phyloP scores from a whole-genome alignment of 2,888 invertebrate species.

The Pseudococcus longispinus region DNA sequence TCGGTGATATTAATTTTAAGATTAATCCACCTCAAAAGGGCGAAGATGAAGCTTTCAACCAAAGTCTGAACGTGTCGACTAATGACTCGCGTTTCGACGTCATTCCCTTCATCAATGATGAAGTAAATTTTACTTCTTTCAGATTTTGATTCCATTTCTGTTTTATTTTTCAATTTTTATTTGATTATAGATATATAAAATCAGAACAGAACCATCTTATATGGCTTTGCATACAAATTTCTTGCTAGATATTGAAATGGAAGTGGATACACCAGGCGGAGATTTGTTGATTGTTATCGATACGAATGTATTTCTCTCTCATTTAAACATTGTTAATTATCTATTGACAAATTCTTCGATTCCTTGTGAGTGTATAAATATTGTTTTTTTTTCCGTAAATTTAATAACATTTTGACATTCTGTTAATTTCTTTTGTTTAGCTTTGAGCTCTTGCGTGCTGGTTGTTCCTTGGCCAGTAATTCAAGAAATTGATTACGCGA shows the following conservation, averaged over 20 bases:
- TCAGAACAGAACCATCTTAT: conserved; percentile 34
- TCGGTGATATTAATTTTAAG: neutral
- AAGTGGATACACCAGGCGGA: conserved; percentile 45
- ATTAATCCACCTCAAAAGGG: neutral
- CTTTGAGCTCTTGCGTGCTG: conserved; percentile 19
- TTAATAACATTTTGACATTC: neutral
- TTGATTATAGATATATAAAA: neutral
- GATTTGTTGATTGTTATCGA: conserved; percentile 39
- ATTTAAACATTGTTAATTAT: neutral
- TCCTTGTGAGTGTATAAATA: neutral
- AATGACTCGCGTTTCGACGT: neutral
- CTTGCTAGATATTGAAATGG: conserved; percentile 3
- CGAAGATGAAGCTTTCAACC: neutral
- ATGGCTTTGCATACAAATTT: conserved; percentile 35
- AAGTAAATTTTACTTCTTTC: neutral
- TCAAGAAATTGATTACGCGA: conserved; percentile 49
- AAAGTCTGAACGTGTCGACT: neutral
- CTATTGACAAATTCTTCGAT: neutral
- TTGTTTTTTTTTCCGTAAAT: too few species aligned
- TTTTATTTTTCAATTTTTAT: neutral
- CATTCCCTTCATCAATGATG: neutral
- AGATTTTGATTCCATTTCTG: neutral
- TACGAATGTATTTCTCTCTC: conserved; percentile 37
- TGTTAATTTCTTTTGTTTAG: neutral
- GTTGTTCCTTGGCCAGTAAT: conserved; percentile 48